Evolutionary conservation across 1,140 invertebrate species (phyloP).

Genomic region (Danaus plexippus): DNA sequence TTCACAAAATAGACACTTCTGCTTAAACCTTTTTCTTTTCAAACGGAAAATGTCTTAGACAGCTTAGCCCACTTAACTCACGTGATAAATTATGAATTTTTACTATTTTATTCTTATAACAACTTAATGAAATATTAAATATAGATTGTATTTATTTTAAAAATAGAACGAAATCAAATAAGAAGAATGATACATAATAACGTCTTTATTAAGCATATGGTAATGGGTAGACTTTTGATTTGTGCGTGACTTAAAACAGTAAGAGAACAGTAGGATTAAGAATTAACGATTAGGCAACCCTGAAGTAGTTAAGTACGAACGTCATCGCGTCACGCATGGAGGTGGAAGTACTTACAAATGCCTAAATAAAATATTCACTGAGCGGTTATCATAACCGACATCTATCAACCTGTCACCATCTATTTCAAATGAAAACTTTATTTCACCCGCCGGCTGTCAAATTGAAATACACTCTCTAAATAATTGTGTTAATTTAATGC

Average conservation of each 20-base stretch:
- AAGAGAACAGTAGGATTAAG: constrained; percentile 37
- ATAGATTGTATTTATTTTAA: too few relatives aligned
- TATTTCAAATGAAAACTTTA: constrained; percentile 57
- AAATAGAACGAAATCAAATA: neutral
- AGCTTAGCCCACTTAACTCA: too few relatives aligned
- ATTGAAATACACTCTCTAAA: constrained; percentile 12
- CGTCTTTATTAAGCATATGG: neutral
- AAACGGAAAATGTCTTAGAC: constrained; percentile 2
- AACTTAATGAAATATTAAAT: too few relatives aligned
- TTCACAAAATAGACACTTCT: constrained; percentile 48
- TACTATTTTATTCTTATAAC: too few relatives aligned
- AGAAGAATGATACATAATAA: neutral
- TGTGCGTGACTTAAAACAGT: constrained; percentile 21
- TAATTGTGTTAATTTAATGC: constrained; percentile 2
- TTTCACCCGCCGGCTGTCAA: constrained; percentile 27
- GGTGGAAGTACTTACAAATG: constrained; percentile 23
- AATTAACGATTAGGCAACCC: constrained; percentile 42
- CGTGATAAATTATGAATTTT: too few relatives aligned
- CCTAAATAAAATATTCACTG: constrained; percentile 57
- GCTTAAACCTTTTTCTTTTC: constrained; percentile 36
- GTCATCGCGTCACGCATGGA: constrained; percentile 46
- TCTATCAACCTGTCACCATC: constrained; percentile 54
- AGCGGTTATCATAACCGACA: constrained; percentile 50
- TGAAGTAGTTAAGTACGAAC: constrained; percentile 53
- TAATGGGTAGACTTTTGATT: constrained; percentile 10